Percentiles rank a stretch among this genome's conserved stretches.
Evolutionary conservation across 2,888 invertebrate genomes (phyloP).

Genomic region (Thyatira batis): DNA sequence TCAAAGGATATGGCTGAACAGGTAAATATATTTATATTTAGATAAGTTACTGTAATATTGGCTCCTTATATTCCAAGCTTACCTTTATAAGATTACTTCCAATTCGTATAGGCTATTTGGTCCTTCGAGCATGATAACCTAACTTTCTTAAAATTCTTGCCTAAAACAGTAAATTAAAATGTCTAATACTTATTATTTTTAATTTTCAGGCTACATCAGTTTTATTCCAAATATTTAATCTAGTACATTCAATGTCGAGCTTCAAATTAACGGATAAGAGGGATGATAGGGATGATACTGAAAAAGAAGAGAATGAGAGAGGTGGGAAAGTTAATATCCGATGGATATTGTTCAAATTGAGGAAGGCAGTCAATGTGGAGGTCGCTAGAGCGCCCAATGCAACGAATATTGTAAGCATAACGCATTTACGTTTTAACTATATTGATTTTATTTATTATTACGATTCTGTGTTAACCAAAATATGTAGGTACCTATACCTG

Average conservation of each 20-base stretch:
- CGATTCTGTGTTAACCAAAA: background rate
- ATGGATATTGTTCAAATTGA: conserved; percentile 89
- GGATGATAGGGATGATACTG: conserved; percentile 47
- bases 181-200: conserved; percentile 8
- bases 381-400: conserved; percentile 86
- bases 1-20: conserved; percentile 89
- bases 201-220: conserved; percentile 76
- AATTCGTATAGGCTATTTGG: background rate
- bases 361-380: conserved; percentile 90
- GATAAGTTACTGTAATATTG: background rate
- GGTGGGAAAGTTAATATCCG: conserved; percentile 83
- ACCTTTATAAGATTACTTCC: background rate
- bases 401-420: conserved; percentile 85
- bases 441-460: background rate
- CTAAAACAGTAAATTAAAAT: background rate
- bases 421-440: background rate
- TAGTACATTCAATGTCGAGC: conserved; percentile 66
- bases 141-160: background rate
- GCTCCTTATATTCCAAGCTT: background rate
- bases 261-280: conserved; percentile 50
- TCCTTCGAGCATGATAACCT: background rate
- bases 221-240: conserved; percentile 75
- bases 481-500: background rate
- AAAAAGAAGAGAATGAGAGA: conserved; percentile 57
- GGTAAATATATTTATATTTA: conserved; percentile 50